A percentile compares a stretch with the other conserved stretches of the same genome.
phyloP scores from a whole-genome alignment of 1,140 invertebrate genomes.

The Drosophila malerkotliana region DNA sequence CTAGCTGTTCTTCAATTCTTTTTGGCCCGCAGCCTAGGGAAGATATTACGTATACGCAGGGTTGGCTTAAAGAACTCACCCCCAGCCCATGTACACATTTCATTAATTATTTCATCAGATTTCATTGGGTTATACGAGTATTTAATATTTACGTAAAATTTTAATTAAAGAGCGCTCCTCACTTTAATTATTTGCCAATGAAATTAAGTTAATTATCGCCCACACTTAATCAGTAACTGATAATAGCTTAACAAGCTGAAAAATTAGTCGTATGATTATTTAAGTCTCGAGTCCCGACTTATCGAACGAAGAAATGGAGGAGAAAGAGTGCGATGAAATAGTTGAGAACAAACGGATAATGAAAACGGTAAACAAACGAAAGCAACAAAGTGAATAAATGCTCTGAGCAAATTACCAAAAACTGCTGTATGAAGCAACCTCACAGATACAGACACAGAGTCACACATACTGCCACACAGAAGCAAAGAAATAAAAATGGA shows the following conservation, averaged over 20 bases:
- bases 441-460: neutral
- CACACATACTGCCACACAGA: neutral
- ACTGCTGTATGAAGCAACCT: conserved; percentile 10
- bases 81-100: too few relatives aligned
- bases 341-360: conserved; percentile 23
- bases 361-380: conserved; percentile 33
- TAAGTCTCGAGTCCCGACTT: neutral
- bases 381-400: conserved; percentile 30
- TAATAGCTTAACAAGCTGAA: conserved; percentile 3
- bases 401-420: conserved; percentile 34
- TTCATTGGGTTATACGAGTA: too few relatives aligned
- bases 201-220: conserved; percentile 1
- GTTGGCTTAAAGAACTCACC: conserved; percentile 19
- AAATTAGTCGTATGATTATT: conserved; percentile 3
- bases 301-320: neutral
- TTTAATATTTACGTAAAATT: conserved; percentile 1
- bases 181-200: neutral
- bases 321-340: conserved; percentile 13
- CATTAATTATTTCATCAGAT: too few relatives aligned
- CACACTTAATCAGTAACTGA: conserved; percentile 11
- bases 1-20: conserved; percentile 43
- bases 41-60: conserved; percentile 37
- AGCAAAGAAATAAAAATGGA: neutral
- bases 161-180: neutral
- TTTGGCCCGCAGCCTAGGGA: conserved; percentile 19